Evolutionary conservation across 2,888 invertebrate genomes (phyloP), one percentile per base, ranked within the genome.

Genomic region (Macrophya annulata): DNA sequence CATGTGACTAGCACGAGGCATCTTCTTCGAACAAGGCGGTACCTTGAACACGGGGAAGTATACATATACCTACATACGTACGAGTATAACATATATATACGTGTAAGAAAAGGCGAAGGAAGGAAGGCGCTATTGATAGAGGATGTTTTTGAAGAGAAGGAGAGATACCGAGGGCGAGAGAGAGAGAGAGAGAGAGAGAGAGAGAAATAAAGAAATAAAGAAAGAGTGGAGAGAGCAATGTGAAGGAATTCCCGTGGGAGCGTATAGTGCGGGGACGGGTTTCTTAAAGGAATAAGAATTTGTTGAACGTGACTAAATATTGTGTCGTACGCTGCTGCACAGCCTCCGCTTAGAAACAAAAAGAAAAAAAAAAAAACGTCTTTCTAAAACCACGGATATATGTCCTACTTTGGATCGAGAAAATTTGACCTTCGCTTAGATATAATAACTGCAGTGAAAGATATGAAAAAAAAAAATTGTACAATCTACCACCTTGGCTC

Each of bases 121-220:
- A 86, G 85, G 86, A 79, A 89, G 88, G 88, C 85, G 87, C 89
- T 81, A 51, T 81, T 81, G 81, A 81, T 62, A 81, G 81, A 90
- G 90, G 89, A 90, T 88, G 89, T 89, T 90, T 90, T 88, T 87
- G 87, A 89, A 85, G 87, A 62, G 25, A 55, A 40, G 59, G 40
- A 79, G 17, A 37, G 65, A 40, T 3, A 2, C 15, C 10, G 51
- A 65, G 43, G n/a, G 55, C 4, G 79, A 76, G 51, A 48, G 25
- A 48, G 45, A 21, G 48, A 40, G 43, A 77, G 43, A 40, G 71
- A 74, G 21, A 85, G 76, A 74, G 82, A 84, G 68, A 65, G 43
- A 31, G 55, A 8, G 79, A 76, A 31, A 48, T 12, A 48, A 21
- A 21, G 48, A 40, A 21, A 77, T 37, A 40, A 68, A 74, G 21